These are phyloP conservation scores for Drosophila merina DNA, from an alignment of 2,888 invertebrate genomes.

Conservation along the genomic window DNA sequence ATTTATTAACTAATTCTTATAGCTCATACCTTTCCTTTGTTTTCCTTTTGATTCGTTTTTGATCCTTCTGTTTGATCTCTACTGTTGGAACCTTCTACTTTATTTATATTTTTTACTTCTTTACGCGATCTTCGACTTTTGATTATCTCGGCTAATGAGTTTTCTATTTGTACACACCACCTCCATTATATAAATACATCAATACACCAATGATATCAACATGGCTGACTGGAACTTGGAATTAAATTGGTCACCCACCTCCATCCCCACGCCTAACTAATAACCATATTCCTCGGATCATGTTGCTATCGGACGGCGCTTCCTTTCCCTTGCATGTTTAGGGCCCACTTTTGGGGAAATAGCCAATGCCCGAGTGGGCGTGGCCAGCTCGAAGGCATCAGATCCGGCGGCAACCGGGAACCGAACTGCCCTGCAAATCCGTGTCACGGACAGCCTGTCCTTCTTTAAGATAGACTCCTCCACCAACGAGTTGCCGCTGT, in stretches of 20 bases:
- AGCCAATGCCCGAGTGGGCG: slow-evolving; percentile 31
- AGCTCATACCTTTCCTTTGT: neutral
- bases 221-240: slow-evolving; percentile 27
- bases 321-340: neutral
- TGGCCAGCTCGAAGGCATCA: slow-evolving; percentile 40
- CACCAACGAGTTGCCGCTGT: slow-evolving; percentile 89
- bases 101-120: slow-evolving; percentile 5
- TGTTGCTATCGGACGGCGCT: slow-evolving; percentile 1
- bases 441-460: slow-evolving; percentile 77
- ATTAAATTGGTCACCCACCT: slow-evolving; percentile 11
- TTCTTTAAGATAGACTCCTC: slow-evolving; percentile 85
- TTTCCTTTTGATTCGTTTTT: slow-evolving; percentile 10
- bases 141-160: slow-evolving; percentile 63
- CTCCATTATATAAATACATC: slow-evolving; percentile 4
- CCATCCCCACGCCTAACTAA: slow-evolving; percentile 13
- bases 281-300: slow-evolving; percentile 1
- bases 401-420: slow-evolving; percentile 38
- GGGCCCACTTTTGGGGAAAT: slow-evolving; percentile 43
- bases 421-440: slow-evolving; percentile 71
- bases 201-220: slow-evolving; percentile 18
- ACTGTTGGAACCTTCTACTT: slow-evolving; percentile 6
- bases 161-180: slow-evolving; percentile 61
- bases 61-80: slow-evolving; percentile 18
- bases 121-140: slow-evolving; percentile 37
- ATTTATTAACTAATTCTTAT: neutral